Percentiles rank a stretch among this genome's conserved stretches.
Evolutionary conservation across 2,113 vertebrate species (phyloP).

Genomic region (Megaptera novaeangliae): DNA sequence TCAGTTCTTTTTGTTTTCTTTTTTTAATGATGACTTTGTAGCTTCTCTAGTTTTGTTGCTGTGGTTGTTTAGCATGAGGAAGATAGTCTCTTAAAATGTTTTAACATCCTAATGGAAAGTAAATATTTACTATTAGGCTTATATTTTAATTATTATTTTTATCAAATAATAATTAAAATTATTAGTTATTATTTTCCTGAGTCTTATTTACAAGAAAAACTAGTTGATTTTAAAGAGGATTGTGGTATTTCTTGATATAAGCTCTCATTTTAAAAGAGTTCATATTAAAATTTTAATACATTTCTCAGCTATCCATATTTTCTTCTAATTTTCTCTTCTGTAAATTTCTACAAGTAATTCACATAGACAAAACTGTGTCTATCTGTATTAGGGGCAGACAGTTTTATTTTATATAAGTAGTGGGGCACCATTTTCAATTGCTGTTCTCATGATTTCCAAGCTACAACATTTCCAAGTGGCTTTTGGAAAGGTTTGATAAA

Average conservation of each 20-base stretch:
- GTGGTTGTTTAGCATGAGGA: background rate
- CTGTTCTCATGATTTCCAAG: background rate
- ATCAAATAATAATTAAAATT: no score
- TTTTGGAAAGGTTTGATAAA: background rate
- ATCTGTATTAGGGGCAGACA: background rate
- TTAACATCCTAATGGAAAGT: background rate
- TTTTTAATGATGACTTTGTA: background rate
- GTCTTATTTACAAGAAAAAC: background rate
- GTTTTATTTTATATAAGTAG: background rate
- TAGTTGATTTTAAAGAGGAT: background rate
- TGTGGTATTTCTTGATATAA: background rate
- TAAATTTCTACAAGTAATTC: background rate
- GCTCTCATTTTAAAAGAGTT: background rate
- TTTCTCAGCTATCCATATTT: background rate
- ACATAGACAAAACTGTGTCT: background rate
- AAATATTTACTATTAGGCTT: background rate
- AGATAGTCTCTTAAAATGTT: background rate
- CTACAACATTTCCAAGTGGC: background rate
- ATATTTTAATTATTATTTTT: background rate
- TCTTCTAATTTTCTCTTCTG: background rate
- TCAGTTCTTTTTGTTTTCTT: background rate
- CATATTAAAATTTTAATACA: background rate
- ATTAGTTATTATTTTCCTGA: background rate
- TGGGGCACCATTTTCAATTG: background rate
- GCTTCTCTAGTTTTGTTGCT: background rate